Conservation (phyloP, 2,113 vertebrate species). For the Mugil cephalus region DNA sequence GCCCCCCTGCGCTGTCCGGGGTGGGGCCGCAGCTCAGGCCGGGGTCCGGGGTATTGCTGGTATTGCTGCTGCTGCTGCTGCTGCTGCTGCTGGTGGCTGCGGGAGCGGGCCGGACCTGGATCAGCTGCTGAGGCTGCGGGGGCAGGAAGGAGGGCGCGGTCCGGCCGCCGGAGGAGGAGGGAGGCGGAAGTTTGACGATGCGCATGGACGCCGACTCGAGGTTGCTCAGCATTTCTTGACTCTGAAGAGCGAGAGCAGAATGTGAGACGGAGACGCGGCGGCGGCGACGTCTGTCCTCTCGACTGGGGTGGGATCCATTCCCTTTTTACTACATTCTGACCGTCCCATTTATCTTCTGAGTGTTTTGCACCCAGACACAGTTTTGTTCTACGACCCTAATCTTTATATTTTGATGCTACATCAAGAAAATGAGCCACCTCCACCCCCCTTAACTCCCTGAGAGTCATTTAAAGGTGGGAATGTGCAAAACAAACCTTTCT, state of each 20-base stretch:
- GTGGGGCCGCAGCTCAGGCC: slow-evolving; percentile 65
- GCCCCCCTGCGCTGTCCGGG: slow-evolving; percentile 79
- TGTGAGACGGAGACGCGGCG: slow-evolving; percentile 14
- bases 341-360: not conserved
- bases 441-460: not conserved
- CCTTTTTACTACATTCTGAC: slow-evolving; percentile 56
- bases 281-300: not conserved
- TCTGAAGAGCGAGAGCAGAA: slow-evolving; percentile 80
- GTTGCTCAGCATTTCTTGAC: slow-evolving; percentile 91
- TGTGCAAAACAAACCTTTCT: slow-evolving; percentile 64
- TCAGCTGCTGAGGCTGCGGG: slow-evolving; percentile 64
- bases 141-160: slow-evolving; percentile 79
- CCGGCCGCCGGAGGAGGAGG: slow-evolving; percentile 74
- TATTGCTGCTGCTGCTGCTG: no score
- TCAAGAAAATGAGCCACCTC: no score
- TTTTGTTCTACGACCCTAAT: not conserved
- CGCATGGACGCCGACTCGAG: slow-evolving; percentile 89
- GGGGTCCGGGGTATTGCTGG: slow-evolving; percentile 62
- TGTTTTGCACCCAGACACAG: not conserved
- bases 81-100: slow-evolving; percentile 36
- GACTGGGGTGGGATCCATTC: slow-evolving; percentile 60
- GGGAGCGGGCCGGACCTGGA: slow-evolving; percentile 29
- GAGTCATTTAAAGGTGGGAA: slow-evolving; percentile 32
- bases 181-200: slow-evolving; percentile 88
- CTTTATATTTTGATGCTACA: no score